These are phyloP conservation scores for Dicentrarchus labrax DNA, from an alignment of 2,113 vertebrate species.

Conservation along the genomic window DNA sequence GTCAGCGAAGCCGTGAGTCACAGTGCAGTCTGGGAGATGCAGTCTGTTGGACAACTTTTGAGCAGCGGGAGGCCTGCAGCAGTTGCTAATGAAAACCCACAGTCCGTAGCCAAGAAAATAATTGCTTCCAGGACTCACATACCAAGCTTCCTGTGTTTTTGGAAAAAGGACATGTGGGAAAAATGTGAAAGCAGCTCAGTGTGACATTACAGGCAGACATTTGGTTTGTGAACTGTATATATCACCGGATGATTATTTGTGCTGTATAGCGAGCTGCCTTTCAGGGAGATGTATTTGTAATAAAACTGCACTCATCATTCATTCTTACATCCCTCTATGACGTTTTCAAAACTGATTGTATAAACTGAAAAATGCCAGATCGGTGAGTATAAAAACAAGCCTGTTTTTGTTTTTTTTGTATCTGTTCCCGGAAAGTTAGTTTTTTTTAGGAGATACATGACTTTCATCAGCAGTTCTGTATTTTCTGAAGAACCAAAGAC, in stretches of 20 bases:
- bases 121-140: constrained; percentile 78
- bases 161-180: constrained; percentile 25
- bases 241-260: constrained; percentile 2
- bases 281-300: constrained; percentile 14
- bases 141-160: constrained; percentile 63
- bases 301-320: constrained; percentile 11
- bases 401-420: not conserved
- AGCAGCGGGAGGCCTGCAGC: constrained; percentile 59
- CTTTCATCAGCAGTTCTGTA: constrained; percentile 18
- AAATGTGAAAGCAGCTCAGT: constrained; percentile 51
- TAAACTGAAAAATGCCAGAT: constrained; percentile 20
- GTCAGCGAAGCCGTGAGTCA: constrained; percentile 66
- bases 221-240: constrained; percentile 40
- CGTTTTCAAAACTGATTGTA: constrained; percentile 32
- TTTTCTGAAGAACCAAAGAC: constrained; percentile 23
- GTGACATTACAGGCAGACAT: constrained; percentile 56
- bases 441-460: constrained; percentile 8
- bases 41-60: constrained; percentile 57
- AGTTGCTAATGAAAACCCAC: constrained; percentile 67
- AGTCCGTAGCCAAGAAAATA: constrained; percentile 71
- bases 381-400: constrained; percentile 5
- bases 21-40: constrained; percentile 63
- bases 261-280: not conserved
- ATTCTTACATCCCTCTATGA: constrained; percentile 21
- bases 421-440: not conserved